Evolutionary conservation across 1,140 invertebrate genomes (phyloP).

Genomic region (Heliconius hewitsoni): DNA sequence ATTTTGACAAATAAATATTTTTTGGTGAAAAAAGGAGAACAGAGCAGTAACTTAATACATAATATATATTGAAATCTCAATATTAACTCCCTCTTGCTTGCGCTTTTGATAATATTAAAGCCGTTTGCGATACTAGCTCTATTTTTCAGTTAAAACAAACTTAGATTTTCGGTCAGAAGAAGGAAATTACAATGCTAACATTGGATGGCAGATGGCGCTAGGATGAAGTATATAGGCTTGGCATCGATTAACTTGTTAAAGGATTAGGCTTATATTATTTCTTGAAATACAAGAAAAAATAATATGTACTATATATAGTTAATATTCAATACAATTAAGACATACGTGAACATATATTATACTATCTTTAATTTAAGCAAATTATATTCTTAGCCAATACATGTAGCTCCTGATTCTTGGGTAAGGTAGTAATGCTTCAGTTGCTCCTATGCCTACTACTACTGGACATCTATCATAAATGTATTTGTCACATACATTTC

Average conservation of each 20-base stretch:
- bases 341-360: background rate
- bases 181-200: background rate
- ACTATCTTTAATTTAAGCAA: background rate
- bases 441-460: conserved; percentile 85
- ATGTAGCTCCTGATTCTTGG: conserved; percentile 83
- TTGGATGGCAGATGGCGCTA: background rate
- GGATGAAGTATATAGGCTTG: background rate
- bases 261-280: no score
- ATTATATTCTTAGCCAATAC: conserved; percentile 82
- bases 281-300: background rate
- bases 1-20: no score
- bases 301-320: no score
- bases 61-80: no score
- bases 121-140: background rate
- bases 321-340: no score
- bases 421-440: conserved; percentile 86
- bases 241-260: no score
- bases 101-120: background rate
- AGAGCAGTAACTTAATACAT: no score
- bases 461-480: conserved; percentile 88
- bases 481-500: conserved; percentile 84
- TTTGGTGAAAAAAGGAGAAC: no score
- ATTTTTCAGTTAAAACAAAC: background rate
- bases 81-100: background rate
- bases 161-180: no score